These are phyloP conservation scores for Phengaris arion DNA, from an alignment of 2,888 invertebrate species.

Conservation along the genomic window DNA sequence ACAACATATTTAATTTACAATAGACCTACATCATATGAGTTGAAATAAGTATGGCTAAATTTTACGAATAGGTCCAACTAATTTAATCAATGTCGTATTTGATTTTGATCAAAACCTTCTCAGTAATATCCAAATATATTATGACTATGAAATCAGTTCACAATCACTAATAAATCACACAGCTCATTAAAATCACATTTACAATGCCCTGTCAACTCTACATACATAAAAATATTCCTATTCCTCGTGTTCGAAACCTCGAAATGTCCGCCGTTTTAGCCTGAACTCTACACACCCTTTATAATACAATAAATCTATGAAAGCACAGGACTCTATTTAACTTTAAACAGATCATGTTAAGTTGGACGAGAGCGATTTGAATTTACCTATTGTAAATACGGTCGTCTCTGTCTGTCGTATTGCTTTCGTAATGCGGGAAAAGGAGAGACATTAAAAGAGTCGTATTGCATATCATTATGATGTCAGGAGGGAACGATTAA, in stretches of 20 bases:
- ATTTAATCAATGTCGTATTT: background rate
- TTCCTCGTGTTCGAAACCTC: conserved; percentile 53
- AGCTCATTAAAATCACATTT: conserved; percentile 58
- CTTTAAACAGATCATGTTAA: conserved; percentile 42
- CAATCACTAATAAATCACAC: conserved; percentile 46
- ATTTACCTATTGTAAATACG: conserved; percentile 32
- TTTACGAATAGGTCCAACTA: background rate
- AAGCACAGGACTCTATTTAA: conserved; percentile 38
- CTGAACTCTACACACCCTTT: conserved; percentile 44
- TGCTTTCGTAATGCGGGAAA: conserved; percentile 39
- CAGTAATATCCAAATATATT: conserved; percentile 11
- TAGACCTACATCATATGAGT: background rate
- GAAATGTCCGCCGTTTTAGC: conserved; percentile 47
- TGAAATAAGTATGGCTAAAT: background rate
- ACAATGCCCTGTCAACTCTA: conserved; percentile 51
- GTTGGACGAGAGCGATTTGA: conserved; percentile 39
- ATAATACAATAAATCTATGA: conserved; percentile 37
- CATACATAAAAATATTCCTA: conserved; percentile 55
- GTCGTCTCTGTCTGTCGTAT: conserved; percentile 43
- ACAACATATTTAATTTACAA: no score
- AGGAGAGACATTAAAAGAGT: conserved; percentile 52
- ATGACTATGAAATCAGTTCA: conserved; percentile 13
- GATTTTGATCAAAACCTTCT: conserved; percentile 1
- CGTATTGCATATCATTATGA: conserved; percentile 66
- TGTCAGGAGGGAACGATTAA: conserved; percentile 43